A percentile compares a stretch with the other conserved stretches of the same genome.
Conservation (phyloP, 2,113 vertebrate species). For the Chaenocephalus aceratus region DNA sequence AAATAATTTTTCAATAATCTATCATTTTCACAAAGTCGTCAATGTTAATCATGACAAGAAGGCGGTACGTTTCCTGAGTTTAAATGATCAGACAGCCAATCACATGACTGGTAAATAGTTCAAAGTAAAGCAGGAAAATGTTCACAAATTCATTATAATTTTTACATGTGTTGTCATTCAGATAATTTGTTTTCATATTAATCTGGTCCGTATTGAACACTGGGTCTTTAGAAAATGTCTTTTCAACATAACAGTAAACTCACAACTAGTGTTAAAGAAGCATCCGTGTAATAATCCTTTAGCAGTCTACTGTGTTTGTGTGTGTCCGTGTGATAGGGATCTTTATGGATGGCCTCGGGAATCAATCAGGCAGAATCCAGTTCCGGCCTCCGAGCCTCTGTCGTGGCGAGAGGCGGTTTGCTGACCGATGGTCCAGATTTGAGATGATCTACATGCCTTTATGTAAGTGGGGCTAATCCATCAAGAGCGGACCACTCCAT, state of each 20-base stretch:
- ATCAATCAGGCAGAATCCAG: slow-evolving; percentile 44
- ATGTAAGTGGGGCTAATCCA: slow-evolving; percentile 73
- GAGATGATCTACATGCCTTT: slow-evolving; percentile 63
- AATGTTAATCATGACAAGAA: background rate
- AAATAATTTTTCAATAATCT: background rate
- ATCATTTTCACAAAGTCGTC: background rate
- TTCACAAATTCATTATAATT: too few species aligned
- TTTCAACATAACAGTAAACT: background rate
- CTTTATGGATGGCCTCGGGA: slow-evolving; percentile 21
- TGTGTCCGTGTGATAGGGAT: slow-evolving; percentile 27
- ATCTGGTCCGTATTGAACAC: background rate
- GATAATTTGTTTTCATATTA: background rate
- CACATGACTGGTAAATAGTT: background rate
- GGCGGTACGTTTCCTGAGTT: background rate
- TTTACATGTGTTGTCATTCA: background rate
- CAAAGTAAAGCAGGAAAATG: background rate
- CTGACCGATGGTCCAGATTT: slow-evolving; percentile 52
- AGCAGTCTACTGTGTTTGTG: background rate
- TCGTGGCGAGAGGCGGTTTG: slow-evolving; percentile 37
- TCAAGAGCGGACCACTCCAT: slow-evolving; percentile 65
- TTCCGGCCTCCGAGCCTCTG: slow-evolving; percentile 23
- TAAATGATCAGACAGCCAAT: background rate
- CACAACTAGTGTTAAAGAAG: background rate
- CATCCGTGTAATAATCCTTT: background rate
- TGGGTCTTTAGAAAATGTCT: too few species aligned